Evolutionary conservation across 1,140 invertebrate genomes (phyloP).

Genomic region (Camponotus floridanus): DNA sequence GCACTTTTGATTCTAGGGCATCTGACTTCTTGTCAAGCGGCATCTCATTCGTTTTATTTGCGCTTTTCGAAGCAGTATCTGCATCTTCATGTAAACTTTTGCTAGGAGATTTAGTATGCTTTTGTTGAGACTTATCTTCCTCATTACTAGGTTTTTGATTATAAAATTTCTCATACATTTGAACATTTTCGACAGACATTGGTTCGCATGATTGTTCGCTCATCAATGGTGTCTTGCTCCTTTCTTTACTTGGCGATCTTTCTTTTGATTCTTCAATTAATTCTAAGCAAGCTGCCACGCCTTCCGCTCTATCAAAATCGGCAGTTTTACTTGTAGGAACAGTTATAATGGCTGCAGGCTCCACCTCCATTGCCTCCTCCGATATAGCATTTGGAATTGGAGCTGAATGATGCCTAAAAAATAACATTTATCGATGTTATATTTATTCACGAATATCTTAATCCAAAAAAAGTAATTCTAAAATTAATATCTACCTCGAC

Average conservation of each 20-base stretch:
- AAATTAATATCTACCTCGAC: conserved; percentile 66
- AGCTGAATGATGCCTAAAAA: conserved; percentile 79
- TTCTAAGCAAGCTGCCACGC: conserved; percentile 69
- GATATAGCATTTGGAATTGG: conserved; percentile 80
- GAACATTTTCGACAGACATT: conserved; percentile 52
- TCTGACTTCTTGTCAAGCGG: conserved; percentile 77
- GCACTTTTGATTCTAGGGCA: conserved; percentile 79
- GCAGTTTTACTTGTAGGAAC: conserved; percentile 69
- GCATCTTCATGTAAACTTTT: conserved; percentile 11
- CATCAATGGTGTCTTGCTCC: conserved; percentile 77
- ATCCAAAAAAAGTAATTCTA: conserved; percentile 12
- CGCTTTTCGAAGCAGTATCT: neutral
- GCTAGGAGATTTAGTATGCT: conserved; percentile 36
- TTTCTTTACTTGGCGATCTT: conserved; percentile 78
- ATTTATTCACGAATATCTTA: neutral
- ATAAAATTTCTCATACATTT: conserved; percentile 6
- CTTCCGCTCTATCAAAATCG: conserved; percentile 63
- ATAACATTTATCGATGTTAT: neutral
- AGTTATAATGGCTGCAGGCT: conserved; percentile 66
- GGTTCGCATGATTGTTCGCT: conserved; percentile 62
- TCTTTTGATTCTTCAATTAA: conserved; percentile 78
- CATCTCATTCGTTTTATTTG: conserved; percentile 57
- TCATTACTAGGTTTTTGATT: conserved; percentile 47
- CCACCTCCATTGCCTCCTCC: conserved; percentile 81
- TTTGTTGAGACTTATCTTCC: conserved; percentile 60